Evolutionary conservation across 2,113 vertebrate genomes (phyloP).

Genomic region (Eulemur macaco): DNA sequence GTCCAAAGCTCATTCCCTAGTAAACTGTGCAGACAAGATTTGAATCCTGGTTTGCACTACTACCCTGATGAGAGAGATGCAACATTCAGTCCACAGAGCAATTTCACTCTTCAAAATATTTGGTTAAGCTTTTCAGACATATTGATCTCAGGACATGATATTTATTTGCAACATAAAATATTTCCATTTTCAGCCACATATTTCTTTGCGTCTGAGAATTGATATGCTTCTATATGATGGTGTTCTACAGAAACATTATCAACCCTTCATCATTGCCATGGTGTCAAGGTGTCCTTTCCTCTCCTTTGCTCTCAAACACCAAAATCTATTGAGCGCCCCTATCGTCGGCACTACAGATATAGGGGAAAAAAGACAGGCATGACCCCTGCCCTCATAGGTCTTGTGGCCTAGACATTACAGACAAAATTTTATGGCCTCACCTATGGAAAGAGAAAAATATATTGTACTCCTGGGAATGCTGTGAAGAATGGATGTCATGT

Average conservation of each 20-base stretch:
- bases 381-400: neutral
- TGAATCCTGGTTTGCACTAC: neutral
- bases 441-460: neutral
- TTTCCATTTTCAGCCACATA: neutral
- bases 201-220: neutral
- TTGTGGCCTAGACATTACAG: neutral
- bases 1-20: neutral
- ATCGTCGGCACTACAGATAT: neutral
- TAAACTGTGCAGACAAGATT: neutral
- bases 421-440: neutral
- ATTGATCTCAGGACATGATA: neutral
- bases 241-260: neutral
- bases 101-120: neutral
- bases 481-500: neutral
- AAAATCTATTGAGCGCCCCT: neutral
- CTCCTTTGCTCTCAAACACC: neutral
- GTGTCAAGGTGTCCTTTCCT: neutral
- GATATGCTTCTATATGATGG: neutral
- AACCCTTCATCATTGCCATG: neutral
- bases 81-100: neutral
- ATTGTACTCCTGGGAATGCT: neutral
- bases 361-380: neutral
- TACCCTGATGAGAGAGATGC: neutral
- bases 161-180: neutral
- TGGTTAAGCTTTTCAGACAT: neutral